Evolutionary conservation across 2,113 vertebrate species (phyloP).

Genomic region (Odobenus rosmarus): DNA sequence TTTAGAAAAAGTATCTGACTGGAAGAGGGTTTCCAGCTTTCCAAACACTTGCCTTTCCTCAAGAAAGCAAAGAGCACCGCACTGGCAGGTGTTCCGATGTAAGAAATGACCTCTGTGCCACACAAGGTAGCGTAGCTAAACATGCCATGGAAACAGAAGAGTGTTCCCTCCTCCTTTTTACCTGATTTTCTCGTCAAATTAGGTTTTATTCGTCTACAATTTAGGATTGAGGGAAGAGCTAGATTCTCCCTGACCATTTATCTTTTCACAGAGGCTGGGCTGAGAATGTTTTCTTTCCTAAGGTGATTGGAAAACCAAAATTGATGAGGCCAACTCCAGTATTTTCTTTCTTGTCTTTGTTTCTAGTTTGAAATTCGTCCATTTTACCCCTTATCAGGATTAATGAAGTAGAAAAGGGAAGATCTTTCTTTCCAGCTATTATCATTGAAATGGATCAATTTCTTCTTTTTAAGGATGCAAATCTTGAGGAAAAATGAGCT

Average conservation of each 20-base stretch:
- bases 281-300: not conserved
- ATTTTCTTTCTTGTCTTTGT: not conserved
- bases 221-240: not conserved
- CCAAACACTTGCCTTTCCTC: not conserved
- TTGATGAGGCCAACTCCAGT: not conserved
- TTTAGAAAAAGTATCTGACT: not conserved
- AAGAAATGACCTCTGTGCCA: not conserved
- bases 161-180: accelerated
- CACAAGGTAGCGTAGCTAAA: accelerated
- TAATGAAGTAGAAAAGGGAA: not conserved
- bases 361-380: not conserved
- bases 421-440: constrained; percentile 21
- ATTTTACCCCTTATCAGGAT: not conserved
- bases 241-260: not conserved
- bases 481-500: constrained; percentile 16
- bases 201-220: not conserved
- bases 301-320: not conserved
- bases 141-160: accelerated
- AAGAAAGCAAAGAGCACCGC: not conserved
- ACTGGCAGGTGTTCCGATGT: not conserved
- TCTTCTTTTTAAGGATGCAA: constrained; percentile 63
- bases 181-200: not conserved
- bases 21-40: not conserved
- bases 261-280: not conserved
- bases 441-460: constrained; percentile 26